Conservation (phyloP, 1,140 invertebrate species). For the Caerostris extrusa region DNA sequence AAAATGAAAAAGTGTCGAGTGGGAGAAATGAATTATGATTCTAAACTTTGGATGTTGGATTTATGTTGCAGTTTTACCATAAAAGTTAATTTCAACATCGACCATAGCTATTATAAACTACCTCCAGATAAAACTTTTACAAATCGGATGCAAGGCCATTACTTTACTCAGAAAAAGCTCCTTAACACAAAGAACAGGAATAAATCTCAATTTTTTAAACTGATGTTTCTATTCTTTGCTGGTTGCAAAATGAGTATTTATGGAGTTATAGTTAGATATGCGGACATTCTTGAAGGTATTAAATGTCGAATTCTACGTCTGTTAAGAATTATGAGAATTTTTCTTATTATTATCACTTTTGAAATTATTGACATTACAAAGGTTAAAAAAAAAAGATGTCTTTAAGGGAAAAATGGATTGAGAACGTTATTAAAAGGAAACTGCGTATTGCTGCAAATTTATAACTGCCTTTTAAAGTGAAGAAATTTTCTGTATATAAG, state of each 20-base stretch:
- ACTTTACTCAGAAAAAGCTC: background rate
- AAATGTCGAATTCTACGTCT: background rate
- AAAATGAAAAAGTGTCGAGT: background rate
- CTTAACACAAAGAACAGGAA: background rate
- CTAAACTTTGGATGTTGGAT: background rate
- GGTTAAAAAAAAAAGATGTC: background rate
- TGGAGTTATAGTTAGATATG: background rate
- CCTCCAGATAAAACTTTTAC: background rate
- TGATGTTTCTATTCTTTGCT: background rate
- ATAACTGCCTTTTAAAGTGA: no score
- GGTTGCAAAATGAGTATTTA: background rate
- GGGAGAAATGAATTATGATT: slow-evolving; percentile 2
- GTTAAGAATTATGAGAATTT: background rate
- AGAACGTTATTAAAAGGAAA: no score
- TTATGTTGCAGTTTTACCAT: background rate
- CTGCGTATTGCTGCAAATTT: no score
- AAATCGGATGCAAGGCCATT: background rate
- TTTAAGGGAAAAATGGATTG: no score
- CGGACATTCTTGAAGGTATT: background rate
- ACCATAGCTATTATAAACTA: background rate
- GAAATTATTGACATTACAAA: background rate
- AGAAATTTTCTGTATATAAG: no score
- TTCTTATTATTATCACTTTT: background rate
- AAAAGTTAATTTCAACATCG: background rate
- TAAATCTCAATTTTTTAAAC: background rate